Evolutionary conservation across 2,113 vertebrate genomes (phyloP), one percentile per base, ranked within the genome.

Genomic region (Malurus melanocephalus): DNA sequence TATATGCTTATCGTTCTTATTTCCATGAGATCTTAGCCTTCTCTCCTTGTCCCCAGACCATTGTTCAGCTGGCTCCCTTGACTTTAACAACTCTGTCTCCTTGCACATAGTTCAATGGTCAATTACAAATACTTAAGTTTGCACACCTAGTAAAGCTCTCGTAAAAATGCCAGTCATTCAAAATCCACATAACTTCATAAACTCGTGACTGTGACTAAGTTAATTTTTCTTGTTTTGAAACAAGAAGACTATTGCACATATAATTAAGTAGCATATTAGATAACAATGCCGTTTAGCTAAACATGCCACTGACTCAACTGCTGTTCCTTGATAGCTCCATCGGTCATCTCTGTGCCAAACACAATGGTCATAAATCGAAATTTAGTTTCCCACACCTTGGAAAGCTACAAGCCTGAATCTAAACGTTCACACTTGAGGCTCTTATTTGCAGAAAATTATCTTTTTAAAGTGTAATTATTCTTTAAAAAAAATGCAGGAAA

Each of bases 341-440:
- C 38, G n/a, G 17, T 38, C 48, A 59, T 2, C 60, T 16, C 71
- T 4, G 0, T 32, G 26, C 28, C 64, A 85, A 75, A 79, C 24
- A 48, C 49, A 61, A 45, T 0, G 5, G 9, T 27, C 56, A 49
- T 11, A 69, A 76, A 62, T 23, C 23, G 51, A 73, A 87, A 71
- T 8, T 35, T 19, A 5, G 7, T 19, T 78, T 60, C 53, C 19
- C 32, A n/a, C 11, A 30, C 5, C 52, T 24, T 32, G 5, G 32
- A 67, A 71, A 67, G 42, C 26, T 56, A 53, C 40, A 74, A 69
- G 20, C 21, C 45, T 71, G 9, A 19, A 69, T 64, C 12, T 42
- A 61, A 74, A 56, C 0, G 0, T 19, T 57, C 28, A 45, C 4
- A 71, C 16, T 48, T 12, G 8, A 71, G 23, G 17, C 33, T 49